These are phyloP conservation scores for Hestina assimilis DNA, from an alignment of 1,140 invertebrate species.

Conservation along the genomic window DNA sequence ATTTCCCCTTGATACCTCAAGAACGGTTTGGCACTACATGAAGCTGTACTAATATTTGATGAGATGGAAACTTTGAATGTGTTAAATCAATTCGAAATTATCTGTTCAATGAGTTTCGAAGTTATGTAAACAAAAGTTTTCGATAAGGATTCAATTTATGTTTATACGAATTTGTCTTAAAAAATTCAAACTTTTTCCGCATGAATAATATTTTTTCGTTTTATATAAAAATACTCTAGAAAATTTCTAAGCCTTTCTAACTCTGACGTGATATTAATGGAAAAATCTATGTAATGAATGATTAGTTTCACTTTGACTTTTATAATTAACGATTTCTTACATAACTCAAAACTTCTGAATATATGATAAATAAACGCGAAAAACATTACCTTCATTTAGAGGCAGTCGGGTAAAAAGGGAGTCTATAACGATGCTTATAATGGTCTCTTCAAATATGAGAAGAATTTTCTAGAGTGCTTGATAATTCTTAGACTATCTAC, in stretches of 20 bases:
- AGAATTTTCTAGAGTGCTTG: slow-evolving; percentile 9
- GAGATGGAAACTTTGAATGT: slow-evolving; percentile 52
- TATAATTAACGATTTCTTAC: too few species aligned
- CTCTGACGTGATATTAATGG: too few species aligned
- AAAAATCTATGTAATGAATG: too few species aligned
- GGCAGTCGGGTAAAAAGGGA: too few species aligned
- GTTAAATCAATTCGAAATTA: slow-evolving; percentile 52
- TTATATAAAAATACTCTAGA: background rate
- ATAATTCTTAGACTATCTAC: slow-evolving; percentile 18
- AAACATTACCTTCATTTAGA: too few species aligned
- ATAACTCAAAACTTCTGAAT: too few species aligned
- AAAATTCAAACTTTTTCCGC: background rate
- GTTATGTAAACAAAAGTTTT: slow-evolving; percentile 6
- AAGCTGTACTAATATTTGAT: slow-evolving; percentile 42
- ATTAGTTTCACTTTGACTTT: too few species aligned
- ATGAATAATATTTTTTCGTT: background rate
- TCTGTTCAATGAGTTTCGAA: slow-evolving; percentile 46
- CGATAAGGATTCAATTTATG: background rate
- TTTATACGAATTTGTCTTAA: background rate
- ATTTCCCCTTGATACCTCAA: slow-evolving; percentile 40
- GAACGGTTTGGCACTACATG: slow-evolving; percentile 35
- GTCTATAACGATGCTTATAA: slow-evolving; percentile 2
- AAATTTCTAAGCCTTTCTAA: too few species aligned
- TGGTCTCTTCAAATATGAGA: slow-evolving; percentile 2
- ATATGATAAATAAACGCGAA: too few species aligned